Base-by-base conservation (phyloP, 37 sponge, comb jelly and placozoan genomes). In the Tethya wilhelma region DNA sequence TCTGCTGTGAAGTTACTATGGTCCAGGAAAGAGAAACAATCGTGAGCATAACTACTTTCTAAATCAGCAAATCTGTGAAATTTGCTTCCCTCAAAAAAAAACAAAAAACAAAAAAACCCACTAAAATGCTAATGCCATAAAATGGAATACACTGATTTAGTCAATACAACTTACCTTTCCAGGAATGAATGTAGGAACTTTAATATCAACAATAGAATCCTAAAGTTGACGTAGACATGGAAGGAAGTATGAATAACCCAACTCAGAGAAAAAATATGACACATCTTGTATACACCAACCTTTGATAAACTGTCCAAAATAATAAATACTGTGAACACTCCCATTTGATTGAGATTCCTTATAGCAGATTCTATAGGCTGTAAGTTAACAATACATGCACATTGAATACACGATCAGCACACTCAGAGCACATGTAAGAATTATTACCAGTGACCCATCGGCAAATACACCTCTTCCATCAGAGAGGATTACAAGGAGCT, bases 391-490 rank as follows among this genome's bases (percentile, higher is more conserved):
- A 32, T 12, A 46, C 38, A 59, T 11, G 36, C 1, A 65, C 64
- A 29, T 32, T 28, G 67, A 26, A 19, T 30, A 26, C 49, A 38
- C 3, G 3, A 2, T 1, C 3, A 34, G n/a, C 38, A 62, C 68
- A 39, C 11, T 41, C 25, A 44, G 55, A 28, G 8, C 20, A 36
- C 25, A 72, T 64, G 36, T 19, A 49, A 70, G 4, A 29, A 66
- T 31, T n/a, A n/a, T n/a, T 44, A 95, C 95, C 78, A 49, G 65
- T 44, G 74, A 68, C 28, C 97, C 97, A 56, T 94, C 94, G 17
- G 78, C 86, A 83, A 96, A 96, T 31, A 96, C 86, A 12, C 99
- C 99, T 67, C 99, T 86, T 9, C 99, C 99, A 89, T 98, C 99
- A 37, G 96, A 96, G 30, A 98, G 67, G 7, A 98, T 81, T 17